Evolutionary conservation across 2,888 invertebrate species (phyloP).

Genomic region (Meandrusa payeni): DNA sequence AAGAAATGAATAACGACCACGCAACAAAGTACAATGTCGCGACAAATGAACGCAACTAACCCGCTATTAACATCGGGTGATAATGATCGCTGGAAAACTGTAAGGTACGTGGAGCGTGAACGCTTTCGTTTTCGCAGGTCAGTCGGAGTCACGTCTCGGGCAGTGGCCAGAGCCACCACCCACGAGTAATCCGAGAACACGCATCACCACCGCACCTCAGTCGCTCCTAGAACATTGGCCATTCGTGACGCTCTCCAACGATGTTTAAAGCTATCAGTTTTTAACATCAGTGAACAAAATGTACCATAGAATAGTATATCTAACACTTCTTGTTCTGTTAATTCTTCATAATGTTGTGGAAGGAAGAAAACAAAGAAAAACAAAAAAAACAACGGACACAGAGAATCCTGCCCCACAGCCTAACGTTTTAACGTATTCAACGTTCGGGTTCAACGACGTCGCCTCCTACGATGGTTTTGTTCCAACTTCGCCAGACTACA

Average conservation of each 20-base stretch:
- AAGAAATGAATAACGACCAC: conserved; percentile 48
- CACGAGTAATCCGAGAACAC: conserved; percentile 29
- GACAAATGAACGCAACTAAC: conserved; percentile 55
- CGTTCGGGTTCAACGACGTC: conserved; percentile 71
- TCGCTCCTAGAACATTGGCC: conserved; percentile 57
- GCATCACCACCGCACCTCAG: conserved; percentile 40
- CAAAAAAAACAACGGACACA: conserved; percentile 46
- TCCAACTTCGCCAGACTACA: conserved; percentile 66
- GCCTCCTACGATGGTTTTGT: conserved; percentile 65
- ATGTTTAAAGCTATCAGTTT: conserved; percentile 55
- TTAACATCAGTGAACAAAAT: conserved; percentile 52
- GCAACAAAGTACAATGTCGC: conserved; percentile 47
- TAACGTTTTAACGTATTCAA: conserved; percentile 68
- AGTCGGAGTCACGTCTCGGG: conserved; percentile 35
- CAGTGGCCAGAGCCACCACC: conserved; percentile 39
- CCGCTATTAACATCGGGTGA: conserved; percentile 56
- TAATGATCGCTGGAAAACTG: conserved; percentile 66
- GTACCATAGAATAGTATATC: conserved; percentile 50
- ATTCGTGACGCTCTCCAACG: conserved; percentile 57
- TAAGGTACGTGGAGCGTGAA: conserved; percentile 61
- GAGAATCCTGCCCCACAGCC: conserved; percentile 59
- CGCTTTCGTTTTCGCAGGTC: conserved; percentile 77
- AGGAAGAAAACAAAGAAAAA: conserved; percentile 55
- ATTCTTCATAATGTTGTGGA: conserved; percentile 39
- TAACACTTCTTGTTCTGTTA: conserved; percentile 47